Evolutionary conservation across 2,113 vertebrate genomes (phyloP).

Genomic region (Serinus canaria): DNA sequence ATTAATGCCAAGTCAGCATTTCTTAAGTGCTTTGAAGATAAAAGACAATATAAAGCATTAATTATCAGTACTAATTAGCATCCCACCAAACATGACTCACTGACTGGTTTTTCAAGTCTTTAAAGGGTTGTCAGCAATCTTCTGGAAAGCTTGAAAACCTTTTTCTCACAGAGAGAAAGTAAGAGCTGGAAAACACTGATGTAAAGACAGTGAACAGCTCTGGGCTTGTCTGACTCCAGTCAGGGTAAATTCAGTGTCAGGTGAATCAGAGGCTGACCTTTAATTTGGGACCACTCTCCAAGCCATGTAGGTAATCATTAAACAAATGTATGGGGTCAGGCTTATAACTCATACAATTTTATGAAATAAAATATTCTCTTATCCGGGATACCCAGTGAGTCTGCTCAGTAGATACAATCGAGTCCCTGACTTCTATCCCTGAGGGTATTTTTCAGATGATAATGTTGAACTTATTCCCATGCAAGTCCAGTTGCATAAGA

Average conservation of each 20-base stretch:
- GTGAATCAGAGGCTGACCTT: not conserved
- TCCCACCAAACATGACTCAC: slow-evolving; percentile 4
- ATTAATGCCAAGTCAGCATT: slow-evolving; percentile 15
- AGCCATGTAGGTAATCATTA: not conserved
- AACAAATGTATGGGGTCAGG: not conserved
- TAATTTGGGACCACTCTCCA: not conserved
- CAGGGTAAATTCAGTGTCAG: not conserved
- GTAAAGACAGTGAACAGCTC: not conserved
- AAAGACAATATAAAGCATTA: slow-evolving; percentile 19
- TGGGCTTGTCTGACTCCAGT: not conserved
- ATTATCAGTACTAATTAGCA: slow-evolving; percentile 35
- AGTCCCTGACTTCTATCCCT: not conserved
- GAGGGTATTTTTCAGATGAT: not conserved
- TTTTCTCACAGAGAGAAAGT: not conserved
- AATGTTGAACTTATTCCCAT: not conserved
- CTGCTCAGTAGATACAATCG: not conserved
- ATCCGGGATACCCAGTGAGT: not conserved
- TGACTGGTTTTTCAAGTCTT: slow-evolving; percentile 57
- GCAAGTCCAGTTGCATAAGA: not conserved
- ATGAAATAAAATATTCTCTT: not conserved
- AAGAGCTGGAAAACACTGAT: not conserved
- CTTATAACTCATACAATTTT: not conserved
- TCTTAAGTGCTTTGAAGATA: slow-evolving; percentile 38
- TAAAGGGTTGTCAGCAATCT: slow-evolving; percentile 1
- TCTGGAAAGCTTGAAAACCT: not conserved